Percentiles rank a stretch among this genome's conserved stretches.
These are phyloP conservation scores for Hyles lineata DNA, from an alignment of 2,888 invertebrate species.

Conservation along the genomic window DNA sequence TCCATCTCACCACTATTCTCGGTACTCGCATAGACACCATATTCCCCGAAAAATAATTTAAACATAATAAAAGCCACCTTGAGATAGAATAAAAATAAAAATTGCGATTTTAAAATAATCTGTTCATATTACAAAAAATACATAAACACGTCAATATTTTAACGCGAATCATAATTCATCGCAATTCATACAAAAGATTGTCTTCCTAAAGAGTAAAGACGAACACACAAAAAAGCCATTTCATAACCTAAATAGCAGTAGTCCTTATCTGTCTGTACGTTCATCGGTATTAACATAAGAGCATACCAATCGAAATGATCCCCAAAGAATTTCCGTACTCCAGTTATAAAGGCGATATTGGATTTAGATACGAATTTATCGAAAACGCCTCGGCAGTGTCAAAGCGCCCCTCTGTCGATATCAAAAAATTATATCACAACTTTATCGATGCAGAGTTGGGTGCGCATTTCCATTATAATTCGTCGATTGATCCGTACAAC, in stretches of 20 bases:
- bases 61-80: no score
- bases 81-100: no score
- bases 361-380: slow-evolving; percentile 77
- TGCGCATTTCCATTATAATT: slow-evolving; percentile 16
- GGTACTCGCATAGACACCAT: no score
- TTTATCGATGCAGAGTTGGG: slow-evolving; percentile 62
- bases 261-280: slow-evolving; percentile 1
- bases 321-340: slow-evolving; percentile 40
- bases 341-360: slow-evolving; percentile 66
- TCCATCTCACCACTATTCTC: no score
- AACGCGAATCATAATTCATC: no score
- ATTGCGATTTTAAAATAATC: no score
- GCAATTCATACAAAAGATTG: not conserved
- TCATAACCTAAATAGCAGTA: not conserved
- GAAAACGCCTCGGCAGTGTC: slow-evolving; percentile 62
- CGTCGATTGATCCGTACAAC: not conserved
- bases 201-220: not conserved
- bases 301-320: slow-evolving; percentile 63
- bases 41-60: no score
- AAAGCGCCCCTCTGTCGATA: slow-evolving; percentile 66
- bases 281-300: slow-evolving; percentile 52
- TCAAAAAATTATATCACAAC: slow-evolving; percentile 78
- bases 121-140: no score
- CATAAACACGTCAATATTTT: no score
- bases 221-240: not conserved